Base-by-base conservation (phyloP, 2,888 invertebrate species). In the Anarsia innoxiella region DNA sequence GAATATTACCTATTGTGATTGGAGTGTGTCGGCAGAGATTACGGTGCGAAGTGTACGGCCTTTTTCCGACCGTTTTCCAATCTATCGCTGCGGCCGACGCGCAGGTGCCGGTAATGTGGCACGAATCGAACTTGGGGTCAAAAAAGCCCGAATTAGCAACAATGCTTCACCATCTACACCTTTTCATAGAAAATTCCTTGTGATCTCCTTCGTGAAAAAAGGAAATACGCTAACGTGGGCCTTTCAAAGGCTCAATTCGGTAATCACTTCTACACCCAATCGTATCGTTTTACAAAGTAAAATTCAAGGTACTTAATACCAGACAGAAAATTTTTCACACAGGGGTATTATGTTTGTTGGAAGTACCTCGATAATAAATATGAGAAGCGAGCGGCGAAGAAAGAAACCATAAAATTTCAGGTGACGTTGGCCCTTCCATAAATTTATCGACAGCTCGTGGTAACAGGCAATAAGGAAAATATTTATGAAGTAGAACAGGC, bases 381-480 rank as follows among this genome's bases (percentile, higher is more conserved):
- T 59, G 66, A 62, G 59, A 56, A 56, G 57, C 61, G 56, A 66
- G 56, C 61, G 59, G 59, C 63, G 61, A 70, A 70, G 69, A 72
- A 78, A 71, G 67, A 66, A 67, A 73, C 68, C 72, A 75, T 78
- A 77, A 80, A 80, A 78, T 77, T 78, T 74, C 76, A 79, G 79
- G 72, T 79, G 79, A 79, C 75, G 76, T 70, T 66, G 74, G 70
- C 59, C 75, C 73, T 75, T 72, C 75, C 72, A 80, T 79, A 79
- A 80, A 80, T 80, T 80, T 79, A 80, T 82, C 75, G 80, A 75
- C 75, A 78, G 77, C 67, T 78, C 82, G 79, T 80, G 80, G 79
- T 75, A 79, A 73, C 75, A 68, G 80, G 76, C 78, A 70, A 77
- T 80, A 78, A 80, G 67, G 72, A 70, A 75, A 78, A 78, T 82